Conservation (phyloP, 2,113 vertebrate genomes). For the Anarhynchus alexandrinus region DNA sequence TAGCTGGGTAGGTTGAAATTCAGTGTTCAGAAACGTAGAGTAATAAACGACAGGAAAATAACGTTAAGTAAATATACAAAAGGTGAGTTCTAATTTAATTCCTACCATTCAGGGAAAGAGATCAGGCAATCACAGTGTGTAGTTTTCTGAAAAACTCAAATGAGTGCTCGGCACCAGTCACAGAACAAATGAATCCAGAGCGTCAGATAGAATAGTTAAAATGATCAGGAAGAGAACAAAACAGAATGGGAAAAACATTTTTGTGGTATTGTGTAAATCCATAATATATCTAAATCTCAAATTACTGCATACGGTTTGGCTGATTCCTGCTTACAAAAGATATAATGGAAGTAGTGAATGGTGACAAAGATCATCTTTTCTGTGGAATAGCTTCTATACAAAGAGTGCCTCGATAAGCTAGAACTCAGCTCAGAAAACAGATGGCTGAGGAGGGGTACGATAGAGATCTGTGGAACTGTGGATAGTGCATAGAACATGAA, state of each 20-base stretch:
- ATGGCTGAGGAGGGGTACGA: slow-evolving; percentile 12
- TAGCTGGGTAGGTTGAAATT: background rate
- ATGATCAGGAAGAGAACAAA: background rate
- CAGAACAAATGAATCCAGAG: background rate
- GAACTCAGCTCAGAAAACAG: slow-evolving; percentile 4
- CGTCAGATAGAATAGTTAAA: background rate
- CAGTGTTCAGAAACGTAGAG: background rate
- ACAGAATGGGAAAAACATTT: background rate
- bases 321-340: slow-evolving; percentile 28
- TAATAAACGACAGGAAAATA: background rate
- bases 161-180: background rate
- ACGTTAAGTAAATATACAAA: background rate
- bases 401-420: background rate
- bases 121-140: background rate
- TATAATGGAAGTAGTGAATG: slow-evolving; percentile 1
- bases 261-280: slow-evolving; percentile 13
- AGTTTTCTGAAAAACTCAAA: background rate
- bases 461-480: slow-evolving; percentile 2
- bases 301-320: background rate
- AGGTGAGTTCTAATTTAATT: slow-evolving; percentile 7
- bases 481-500: background rate
- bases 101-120: background rate
- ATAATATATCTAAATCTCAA: slow-evolving; percentile 32
- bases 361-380: slow-evolving; percentile 40
- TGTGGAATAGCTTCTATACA: slow-evolving; percentile 3